A percentile compares a stretch with the other conserved stretches of the same genome.
phyloP scores from a whole-genome alignment of 2,888 invertebrate species.

The Oasisia sp. region DNA sequence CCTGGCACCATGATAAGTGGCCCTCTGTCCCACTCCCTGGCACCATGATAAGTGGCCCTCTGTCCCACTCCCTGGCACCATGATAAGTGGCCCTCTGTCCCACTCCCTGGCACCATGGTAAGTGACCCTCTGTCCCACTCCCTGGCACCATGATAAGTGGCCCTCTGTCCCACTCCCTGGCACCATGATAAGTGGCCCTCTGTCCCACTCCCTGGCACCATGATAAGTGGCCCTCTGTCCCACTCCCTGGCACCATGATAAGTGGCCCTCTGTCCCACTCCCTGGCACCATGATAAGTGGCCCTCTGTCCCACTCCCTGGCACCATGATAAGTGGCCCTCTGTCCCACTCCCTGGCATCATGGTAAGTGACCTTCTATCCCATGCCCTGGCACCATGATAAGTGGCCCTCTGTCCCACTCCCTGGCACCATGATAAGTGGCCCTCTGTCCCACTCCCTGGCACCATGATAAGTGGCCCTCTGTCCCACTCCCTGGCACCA shows the following conservation, averaged over 20 bases:
- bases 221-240: constrained; percentile 72
- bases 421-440: constrained; percentile 70
- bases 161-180: constrained; percentile 74
- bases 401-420: constrained; percentile 79
- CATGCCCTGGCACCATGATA: constrained; percentile 74
- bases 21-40: constrained; percentile 72
- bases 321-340: constrained; percentile 59
- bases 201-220: constrained; percentile 87
- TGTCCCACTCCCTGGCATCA: constrained; percentile 77
- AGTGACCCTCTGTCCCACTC: constrained; percentile 67
- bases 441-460: constrained; percentile 87
- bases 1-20: constrained; percentile 59
- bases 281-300: constrained; percentile 72
- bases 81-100: constrained; percentile 66
- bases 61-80: constrained; percentile 76
- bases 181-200: background rate
- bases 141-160: constrained; percentile 74
- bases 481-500: constrained; percentile 66
- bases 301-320: constrained; percentile 94
- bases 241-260: constrained; percentile 76
- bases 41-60: constrained; percentile 66
- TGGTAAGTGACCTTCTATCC: constrained; percentile 28
- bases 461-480: background rate
- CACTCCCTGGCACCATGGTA: constrained; percentile 80
- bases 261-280: constrained; percentile 88